These are phyloP conservation scores for Polyodon spathula DNA, from an alignment of 2,113 vertebrate genomes.

Conservation along the genomic window DNA sequence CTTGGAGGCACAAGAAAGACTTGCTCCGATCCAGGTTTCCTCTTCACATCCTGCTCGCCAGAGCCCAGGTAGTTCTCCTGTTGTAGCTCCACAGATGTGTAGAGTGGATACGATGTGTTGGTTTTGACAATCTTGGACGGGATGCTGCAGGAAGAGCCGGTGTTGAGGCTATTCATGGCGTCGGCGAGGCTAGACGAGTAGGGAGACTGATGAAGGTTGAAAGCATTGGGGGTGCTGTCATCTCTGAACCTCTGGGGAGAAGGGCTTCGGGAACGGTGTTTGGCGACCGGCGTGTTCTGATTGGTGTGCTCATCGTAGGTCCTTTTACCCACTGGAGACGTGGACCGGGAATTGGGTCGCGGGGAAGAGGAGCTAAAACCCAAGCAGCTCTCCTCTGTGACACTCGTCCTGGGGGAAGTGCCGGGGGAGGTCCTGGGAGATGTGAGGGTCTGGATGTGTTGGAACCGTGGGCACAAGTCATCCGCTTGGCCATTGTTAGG, in stretches of 20 bases:
- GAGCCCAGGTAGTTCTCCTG: slow-evolving; percentile 74
- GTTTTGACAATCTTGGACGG: slow-evolving; percentile 89
- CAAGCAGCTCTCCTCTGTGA: slow-evolving; percentile 76
- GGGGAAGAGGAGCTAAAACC: slow-evolving; percentile 79
- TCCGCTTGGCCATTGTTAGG: slow-evolving; percentile 81
- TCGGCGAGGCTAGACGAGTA: slow-evolving; percentile 57
- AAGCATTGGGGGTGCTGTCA: slow-evolving; percentile 49
- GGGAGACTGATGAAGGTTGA: slow-evolving; percentile 42
- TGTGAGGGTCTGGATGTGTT: slow-evolving; percentile 90
- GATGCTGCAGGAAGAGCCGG: slow-evolving; percentile 61
- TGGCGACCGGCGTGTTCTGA: slow-evolving; percentile 58
- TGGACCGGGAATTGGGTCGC: slow-evolving; percentile 79
- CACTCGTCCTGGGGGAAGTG: slow-evolving; percentile 82
- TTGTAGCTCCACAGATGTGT: slow-evolving; percentile 65
- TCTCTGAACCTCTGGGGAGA: slow-evolving; percentile 75
- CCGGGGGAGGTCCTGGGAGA: slow-evolving; percentile 87
- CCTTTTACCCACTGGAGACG: slow-evolving; percentile 89
- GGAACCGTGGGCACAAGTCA: slow-evolving; percentile 87
- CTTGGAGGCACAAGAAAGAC: slow-evolving; percentile 80
- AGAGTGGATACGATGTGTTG: slow-evolving; percentile 65
- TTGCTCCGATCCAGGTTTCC: slow-evolving; percentile 67
- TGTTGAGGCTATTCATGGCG: slow-evolving; percentile 66
- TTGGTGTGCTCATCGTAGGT: slow-evolving; percentile 83
- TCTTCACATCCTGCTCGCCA: slow-evolving; percentile 76
- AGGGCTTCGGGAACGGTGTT: slow-evolving; percentile 79